Conservation (phyloP, 2,888 invertebrate genomes). For the Caenorhabditis sp. region DNA sequence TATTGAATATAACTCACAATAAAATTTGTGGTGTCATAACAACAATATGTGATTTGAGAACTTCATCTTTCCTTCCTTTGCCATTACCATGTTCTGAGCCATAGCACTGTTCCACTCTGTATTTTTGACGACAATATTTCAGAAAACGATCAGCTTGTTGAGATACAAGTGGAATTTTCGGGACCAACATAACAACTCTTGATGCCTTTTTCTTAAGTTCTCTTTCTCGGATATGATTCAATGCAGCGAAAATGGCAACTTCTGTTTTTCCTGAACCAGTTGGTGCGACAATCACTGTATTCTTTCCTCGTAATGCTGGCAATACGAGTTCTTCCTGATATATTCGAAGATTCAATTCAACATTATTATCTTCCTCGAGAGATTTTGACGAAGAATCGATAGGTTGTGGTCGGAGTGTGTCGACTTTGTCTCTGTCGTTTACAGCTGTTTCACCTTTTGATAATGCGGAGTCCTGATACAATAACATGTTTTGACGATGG, state of each 20-base stretch:
- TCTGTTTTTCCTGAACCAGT: constrained; percentile 69
- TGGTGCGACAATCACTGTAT: constrained; percentile 67
- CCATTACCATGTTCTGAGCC: constrained; percentile 53
- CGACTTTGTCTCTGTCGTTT: constrained; percentile 3
- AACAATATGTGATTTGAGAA: constrained; percentile 50
- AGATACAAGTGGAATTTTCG: constrained; percentile 66
- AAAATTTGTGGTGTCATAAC: constrained; percentile 66
- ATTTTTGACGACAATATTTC: constrained; percentile 41
- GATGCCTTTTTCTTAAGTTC: constrained; percentile 21
- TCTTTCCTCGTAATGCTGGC: constrained; percentile 47
- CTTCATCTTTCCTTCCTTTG: constrained; percentile 27
- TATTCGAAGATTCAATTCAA: constrained; percentile 36
- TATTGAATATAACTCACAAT: too few species aligned
- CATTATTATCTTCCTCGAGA: constrained; percentile 7
- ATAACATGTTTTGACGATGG: neutral
- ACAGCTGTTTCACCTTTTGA: constrained; percentile 1
- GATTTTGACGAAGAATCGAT: neutral
- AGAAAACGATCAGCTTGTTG: constrained; percentile 58
- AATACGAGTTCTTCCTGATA: constrained; percentile 59
- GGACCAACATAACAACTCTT: constrained; percentile 61
- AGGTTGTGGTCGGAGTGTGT: constrained; percentile 19
- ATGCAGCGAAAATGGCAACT: constrained; percentile 63
- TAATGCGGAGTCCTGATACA: neutral
- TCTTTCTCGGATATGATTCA: constrained; percentile 51
- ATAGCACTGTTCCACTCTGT: constrained; percentile 53